These are phyloP conservation scores for Hirtodrosophila cameraria DNA, from an alignment of 2,888 invertebrate genomes.

Conservation along the genomic window DNA sequence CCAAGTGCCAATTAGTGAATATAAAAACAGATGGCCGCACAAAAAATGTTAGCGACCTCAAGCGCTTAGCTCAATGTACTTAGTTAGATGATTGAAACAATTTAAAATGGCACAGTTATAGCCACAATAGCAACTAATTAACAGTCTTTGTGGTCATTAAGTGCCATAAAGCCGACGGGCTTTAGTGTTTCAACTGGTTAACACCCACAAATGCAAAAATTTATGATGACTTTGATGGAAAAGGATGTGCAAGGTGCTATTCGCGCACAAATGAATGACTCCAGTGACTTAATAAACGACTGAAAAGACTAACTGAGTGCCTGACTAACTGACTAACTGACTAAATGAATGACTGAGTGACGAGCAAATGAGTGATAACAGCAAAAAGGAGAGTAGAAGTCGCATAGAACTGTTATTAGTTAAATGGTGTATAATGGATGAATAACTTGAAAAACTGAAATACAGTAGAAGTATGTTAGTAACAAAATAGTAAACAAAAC, in stretches of 20 bases:
- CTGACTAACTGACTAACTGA: slow-evolving; percentile 26
- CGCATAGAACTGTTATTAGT: slow-evolving; percentile 71
- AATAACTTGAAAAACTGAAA: slow-evolving; percentile 60
- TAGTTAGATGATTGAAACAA: slow-evolving; percentile 4
- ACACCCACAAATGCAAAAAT: slow-evolving; percentile 50
- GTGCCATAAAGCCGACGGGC: slow-evolving; percentile 40
- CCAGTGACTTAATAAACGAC: slow-evolving; percentile 50
- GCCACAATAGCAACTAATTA: slow-evolving; percentile 40
- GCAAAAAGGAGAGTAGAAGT: slow-evolving; percentile 44
- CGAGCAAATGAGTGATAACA: slow-evolving; percentile 48
- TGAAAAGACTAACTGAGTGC: slow-evolving; percentile 18
- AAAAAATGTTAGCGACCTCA: slow-evolving; percentile 4
- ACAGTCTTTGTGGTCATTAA: slow-evolving; percentile 42
- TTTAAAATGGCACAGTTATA: slow-evolving; percentile 18
- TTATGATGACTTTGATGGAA: slow-evolving; percentile 69
- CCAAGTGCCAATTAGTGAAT: slow-evolving; percentile 51
- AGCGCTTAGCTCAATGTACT: not conserved
- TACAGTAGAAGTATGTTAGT: slow-evolving; percentile 21
- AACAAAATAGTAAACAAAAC: slow-evolving; percentile 61
- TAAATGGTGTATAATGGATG: slow-evolving; percentile 79
- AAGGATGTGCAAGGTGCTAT: slow-evolving; percentile 35
- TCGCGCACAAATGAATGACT: slow-evolving; percentile 49
- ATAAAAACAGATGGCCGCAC: slow-evolving; percentile 15
- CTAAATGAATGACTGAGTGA: slow-evolving; percentile 26
- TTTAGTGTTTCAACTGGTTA: slow-evolving; percentile 1